A percentile compares a stretch with the other conserved stretches of the same genome.
These are phyloP conservation scores for Myathropa florea DNA, from an alignment of 2,888 invertebrate genomes.

Conservation along the genomic window DNA sequence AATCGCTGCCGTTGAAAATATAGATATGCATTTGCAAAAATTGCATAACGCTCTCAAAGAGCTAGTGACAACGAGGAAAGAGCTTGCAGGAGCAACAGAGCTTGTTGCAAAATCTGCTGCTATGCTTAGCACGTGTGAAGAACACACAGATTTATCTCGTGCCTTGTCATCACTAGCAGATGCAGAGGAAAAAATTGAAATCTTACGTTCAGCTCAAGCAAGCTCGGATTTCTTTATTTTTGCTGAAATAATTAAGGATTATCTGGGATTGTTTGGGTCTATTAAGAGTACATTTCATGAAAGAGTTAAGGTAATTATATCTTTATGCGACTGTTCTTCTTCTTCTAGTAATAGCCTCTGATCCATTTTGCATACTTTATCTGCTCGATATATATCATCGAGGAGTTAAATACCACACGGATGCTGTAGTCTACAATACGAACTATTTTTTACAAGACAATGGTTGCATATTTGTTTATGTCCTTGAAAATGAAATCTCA, in stretches of 20 bases:
- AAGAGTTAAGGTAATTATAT: constrained; percentile 84
- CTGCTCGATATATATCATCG: too few relatives aligned
- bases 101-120: constrained; percentile 93
- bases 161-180: constrained; percentile 95
- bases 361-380: too few relatives aligned
- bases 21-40: constrained; percentile 93
- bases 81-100: constrained; percentile 89
- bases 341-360: too few relatives aligned
- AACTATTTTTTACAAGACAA: too few relatives aligned
- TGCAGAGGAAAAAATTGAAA: constrained; percentile 90
- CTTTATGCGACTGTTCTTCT: not conserved
- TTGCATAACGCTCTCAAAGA: constrained; percentile 93
- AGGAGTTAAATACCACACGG: too few relatives aligned
- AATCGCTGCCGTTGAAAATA: constrained; percentile 92
- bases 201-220: constrained; percentile 93
- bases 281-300: constrained; percentile 91
- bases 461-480: too few relatives aligned
- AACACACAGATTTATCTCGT: constrained; percentile 93
- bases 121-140: constrained; percentile 95
- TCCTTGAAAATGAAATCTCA: too few relatives aligned
- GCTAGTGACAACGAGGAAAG: constrained; percentile 92
- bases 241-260: constrained; percentile 97
- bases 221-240: constrained; percentile 96
- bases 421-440: too few relatives aligned
- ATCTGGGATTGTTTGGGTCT: constrained; percentile 93